These are phyloP conservation scores for Lithophane socia DNA, from an alignment of 2,888 invertebrate genomes.

Conservation along the genomic window DNA sequence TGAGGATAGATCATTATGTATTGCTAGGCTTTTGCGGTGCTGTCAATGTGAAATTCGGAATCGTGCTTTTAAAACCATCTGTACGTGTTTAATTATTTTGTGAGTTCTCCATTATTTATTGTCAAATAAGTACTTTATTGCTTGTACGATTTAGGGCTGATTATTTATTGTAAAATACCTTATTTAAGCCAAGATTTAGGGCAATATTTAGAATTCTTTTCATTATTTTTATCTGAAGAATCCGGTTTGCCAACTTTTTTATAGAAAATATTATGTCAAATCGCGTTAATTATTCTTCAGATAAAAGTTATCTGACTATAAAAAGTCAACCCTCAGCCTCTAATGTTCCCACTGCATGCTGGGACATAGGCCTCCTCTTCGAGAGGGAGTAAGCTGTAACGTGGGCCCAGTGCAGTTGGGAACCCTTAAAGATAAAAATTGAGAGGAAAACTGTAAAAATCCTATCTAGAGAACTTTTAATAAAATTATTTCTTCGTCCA, in stretches of 20 bases:
- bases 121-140: background rate
- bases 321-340: too few relatives aligned
- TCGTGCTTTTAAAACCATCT: background rate
- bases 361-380: too few relatives aligned
- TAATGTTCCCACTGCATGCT: too few relatives aligned
- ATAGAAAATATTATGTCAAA: background rate
- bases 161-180: too few relatives aligned
- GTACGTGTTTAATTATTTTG: background rate
- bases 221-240: background rate
- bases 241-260: background rate
- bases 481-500: slow-evolving; percentile 1
- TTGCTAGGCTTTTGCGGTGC: background rate
- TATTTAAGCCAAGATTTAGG: background rate
- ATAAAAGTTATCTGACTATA: background rate
- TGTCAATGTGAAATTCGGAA: background rate
- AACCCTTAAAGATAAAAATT: too few relatives aligned
- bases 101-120: background rate
- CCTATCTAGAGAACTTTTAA: background rate
- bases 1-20: background rate
- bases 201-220: too few relatives aligned
- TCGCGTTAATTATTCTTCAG: background rate
- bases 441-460: background rate
- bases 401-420: too few relatives aligned
- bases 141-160: background rate
- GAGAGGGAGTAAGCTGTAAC: too few relatives aligned